A percentile compares a stretch with the other conserved stretches of the same genome.
phyloP scores from a whole-genome alignment of 2,113 vertebrate species.

The Sorex fumeus region DNA sequence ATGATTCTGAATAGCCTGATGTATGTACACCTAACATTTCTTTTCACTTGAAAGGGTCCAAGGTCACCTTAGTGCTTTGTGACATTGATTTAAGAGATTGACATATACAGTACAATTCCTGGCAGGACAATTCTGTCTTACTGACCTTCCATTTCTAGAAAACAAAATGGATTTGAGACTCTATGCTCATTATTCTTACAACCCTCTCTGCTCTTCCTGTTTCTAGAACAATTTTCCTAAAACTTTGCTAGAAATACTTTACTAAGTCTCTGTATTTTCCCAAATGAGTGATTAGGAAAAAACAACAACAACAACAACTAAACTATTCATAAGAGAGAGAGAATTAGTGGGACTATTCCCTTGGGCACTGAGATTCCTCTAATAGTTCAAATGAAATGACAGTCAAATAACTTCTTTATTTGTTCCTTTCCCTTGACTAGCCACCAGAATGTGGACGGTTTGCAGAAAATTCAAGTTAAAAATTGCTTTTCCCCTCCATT shows the following conservation, averaged over 20 bases:
- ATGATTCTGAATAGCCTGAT: neutral
- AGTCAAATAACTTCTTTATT: conserved; percentile 65
- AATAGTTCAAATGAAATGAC: conserved; percentile 67
- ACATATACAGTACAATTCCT: neutral
- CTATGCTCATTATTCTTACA: conserved; percentile 43
- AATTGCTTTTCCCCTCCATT: conserved; percentile 64
- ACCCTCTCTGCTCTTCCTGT: neutral
- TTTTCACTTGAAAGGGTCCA: neutral
- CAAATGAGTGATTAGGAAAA: neutral
- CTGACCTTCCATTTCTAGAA: conserved; percentile 39
- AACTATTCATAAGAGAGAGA: conserved; percentile 3
- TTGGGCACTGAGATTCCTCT: neutral
- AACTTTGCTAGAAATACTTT: neutral
- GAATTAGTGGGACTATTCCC: neutral
- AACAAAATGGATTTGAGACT: neutral
- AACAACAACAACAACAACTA: conserved; percentile 30
- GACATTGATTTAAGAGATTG: neutral
- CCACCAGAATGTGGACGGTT: conserved; percentile 34
- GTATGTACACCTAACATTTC: neutral
- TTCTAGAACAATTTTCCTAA: conserved; percentile 61
- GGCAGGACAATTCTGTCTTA: neutral
- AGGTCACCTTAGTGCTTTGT: conserved; percentile 18
- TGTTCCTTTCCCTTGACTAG: conserved; percentile 51
- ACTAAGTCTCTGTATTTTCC: conserved; percentile 21
- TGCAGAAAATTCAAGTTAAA: conserved; percentile 77